A percentile compares a stretch with the other conserved stretches of the same genome.
These are phyloP conservation scores for Polydrusus tereticollis DNA, from an alignment of 2,888 invertebrate species.

Conservation along the genomic window DNA sequence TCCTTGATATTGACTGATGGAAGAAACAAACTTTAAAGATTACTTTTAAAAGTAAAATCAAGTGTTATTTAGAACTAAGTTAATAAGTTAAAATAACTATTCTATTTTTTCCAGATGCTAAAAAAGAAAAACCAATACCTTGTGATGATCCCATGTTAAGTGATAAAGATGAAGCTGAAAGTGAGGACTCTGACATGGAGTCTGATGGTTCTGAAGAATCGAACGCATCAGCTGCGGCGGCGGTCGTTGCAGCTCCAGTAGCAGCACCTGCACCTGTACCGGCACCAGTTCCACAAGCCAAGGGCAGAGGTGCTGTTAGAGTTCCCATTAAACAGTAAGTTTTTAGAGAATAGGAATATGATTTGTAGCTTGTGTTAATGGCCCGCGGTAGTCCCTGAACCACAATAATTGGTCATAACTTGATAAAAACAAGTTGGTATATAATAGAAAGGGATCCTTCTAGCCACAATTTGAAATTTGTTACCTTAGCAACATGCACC, in stretches of 20 bases:
- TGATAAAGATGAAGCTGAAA: conserved; percentile 77
- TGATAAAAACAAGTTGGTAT: too few relatives aligned
- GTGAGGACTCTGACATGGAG: conserved; percentile 80
- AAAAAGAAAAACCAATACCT: conserved; percentile 69
- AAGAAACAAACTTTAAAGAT: too few relatives aligned
- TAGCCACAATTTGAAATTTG: too few relatives aligned
- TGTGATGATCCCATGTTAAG: conserved; percentile 80
- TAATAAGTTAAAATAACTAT: too few relatives aligned
- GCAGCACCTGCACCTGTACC: conserved; percentile 5
- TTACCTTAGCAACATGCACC: too few relatives aligned
- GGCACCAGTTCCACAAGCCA: conserved; percentile 31
- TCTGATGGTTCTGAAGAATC: conserved; percentile 69
- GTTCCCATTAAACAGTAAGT: conserved; percentile 78
- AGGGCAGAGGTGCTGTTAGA: conserved; percentile 52
- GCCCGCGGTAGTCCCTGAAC: too few relatives aligned
- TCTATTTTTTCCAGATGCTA: conserved; percentile 14
- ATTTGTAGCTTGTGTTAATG: too few relatives aligned
- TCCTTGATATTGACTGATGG: too few relatives aligned
- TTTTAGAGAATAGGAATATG: background rate
- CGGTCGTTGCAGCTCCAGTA: conserved; percentile 22
- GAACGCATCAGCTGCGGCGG: conserved; percentile 49
- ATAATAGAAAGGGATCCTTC: too few relatives aligned
- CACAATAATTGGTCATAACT: too few relatives aligned
- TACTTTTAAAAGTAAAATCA: too few relatives aligned
- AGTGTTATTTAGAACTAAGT: too few relatives aligned